Conservation (phyloP, 2,113 vertebrate genomes). For the Sinocyclocheilus rhinocerous region DNA sequence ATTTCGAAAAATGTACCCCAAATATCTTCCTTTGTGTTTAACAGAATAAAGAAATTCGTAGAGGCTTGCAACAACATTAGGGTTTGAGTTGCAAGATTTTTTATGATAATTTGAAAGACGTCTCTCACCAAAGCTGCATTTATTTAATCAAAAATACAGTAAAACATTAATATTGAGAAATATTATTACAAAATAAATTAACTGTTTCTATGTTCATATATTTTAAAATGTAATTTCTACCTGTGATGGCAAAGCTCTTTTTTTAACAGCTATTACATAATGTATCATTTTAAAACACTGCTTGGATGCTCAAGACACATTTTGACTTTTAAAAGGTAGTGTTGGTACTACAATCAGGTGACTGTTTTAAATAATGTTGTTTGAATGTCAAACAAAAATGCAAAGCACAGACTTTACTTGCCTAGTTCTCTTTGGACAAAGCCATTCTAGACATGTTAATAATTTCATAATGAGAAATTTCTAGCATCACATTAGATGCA, state of each 20-base stretch:
- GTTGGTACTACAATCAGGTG: neutral
- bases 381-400: conserved; percentile 11
- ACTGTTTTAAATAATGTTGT: neutral
- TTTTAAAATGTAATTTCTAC: neutral
- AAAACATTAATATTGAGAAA: neutral
- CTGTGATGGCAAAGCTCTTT: neutral
- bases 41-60: no score
- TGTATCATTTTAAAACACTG: neutral
- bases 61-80: no score
- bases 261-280: neutral
- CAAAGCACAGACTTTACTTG: neutral
- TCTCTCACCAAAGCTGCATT: neutral
- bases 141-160: neutral
- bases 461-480: neutral
- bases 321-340: neutral
- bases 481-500: neutral
- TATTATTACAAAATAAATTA: neutral
- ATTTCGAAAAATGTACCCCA: no score
- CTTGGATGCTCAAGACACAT: neutral
- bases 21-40: no score
- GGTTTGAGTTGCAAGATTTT: neutral
- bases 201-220: neutral
- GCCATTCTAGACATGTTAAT: neutral
- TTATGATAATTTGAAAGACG: neutral
- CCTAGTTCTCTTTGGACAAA: neutral